Base-by-base conservation (phyloP, 2,113 vertebrate species). In the Spilogale gracilis region DNA sequence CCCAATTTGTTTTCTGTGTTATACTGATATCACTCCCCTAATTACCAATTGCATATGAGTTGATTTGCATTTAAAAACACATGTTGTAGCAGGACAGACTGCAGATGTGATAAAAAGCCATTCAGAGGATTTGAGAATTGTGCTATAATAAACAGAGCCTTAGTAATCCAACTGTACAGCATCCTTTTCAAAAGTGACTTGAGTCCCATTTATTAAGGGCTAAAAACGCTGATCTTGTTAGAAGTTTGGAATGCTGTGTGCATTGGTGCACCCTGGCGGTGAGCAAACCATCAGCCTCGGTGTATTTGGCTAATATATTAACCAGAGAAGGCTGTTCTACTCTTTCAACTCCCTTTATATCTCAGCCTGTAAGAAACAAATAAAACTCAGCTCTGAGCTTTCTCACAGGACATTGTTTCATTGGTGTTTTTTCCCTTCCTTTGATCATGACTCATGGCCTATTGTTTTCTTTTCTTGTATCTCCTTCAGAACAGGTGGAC, bases 1-100 rank as follows among this genome's bases (percentile, higher is more conserved):
- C 27, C 82, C 58, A 45, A 58, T 88, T 71, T 56, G 16, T 65
- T 56, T 90, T 58, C n/a, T 25, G 3, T 45, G 17, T 79, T 78
- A 60, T 74, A 5, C 48, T 74, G n/a, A 87, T 12, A 71, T 23
- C 69, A 56, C 48, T 81, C 32, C 8, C 20, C 45, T 92, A 89
- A 71, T 91, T 94, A 73, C 50, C 50, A 86, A n/a, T 23, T 83
- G 79, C 7, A 18, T 89, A 20, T 58, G 21, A 86, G 43, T 16
- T 65, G 48, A 61, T 95, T 92, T 90, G n/a, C 23, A 87, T 83
- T 92, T 73, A n/a, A 78, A 93, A 95, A 74, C 27, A 69, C 6
- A 14, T 80, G 43, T 60, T 56, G 38, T 23, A 76, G 50, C 30
- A 38, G 56, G 88, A 27, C 20, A 94, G 83, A 61, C 17, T 61